Evolutionary conservation across 2,797 vertebrate genomes (phyloP).

Genomic region (Sebastes oblongus): DNA sequence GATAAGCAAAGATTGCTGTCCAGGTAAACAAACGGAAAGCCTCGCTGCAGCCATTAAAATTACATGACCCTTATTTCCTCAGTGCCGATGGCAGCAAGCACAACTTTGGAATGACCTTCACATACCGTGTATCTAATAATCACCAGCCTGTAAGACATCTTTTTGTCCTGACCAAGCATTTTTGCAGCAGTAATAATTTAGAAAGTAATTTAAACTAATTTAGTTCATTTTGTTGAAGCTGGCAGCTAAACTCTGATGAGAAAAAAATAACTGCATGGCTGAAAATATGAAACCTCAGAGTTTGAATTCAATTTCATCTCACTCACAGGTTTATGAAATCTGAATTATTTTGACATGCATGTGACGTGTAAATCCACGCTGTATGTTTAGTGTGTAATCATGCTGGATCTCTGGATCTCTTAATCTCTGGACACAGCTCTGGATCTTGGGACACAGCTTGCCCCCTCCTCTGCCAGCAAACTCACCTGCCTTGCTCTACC

Average conservation of each 20-base stretch:
- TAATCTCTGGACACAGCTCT: too few relatives aligned
- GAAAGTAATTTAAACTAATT: not conserved
- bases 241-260: not conserved
- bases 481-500: too few relatives aligned
- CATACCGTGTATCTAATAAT: not conserved
- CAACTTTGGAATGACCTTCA: slow-evolving; percentile 7
- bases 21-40: slow-evolving; percentile 48
- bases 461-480: too few relatives aligned
- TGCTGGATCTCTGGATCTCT: too few relatives aligned
- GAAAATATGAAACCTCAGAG: not conserved
- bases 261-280: not conserved
- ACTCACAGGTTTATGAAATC: not conserved
- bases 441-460: too few relatives aligned
- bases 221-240: not conserved
- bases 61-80: slow-evolving; percentile 6
- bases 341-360: not conserved
- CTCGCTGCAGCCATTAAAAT: not conserved
- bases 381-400: not conserved
- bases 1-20: slow-evolving; percentile 40
- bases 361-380: not conserved
- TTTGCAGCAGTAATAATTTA: not conserved
- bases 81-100: not conserved
- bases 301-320: not conserved
- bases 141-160: not conserved
- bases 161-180: not conserved